Evolutionary conservation across 2,797 vertebrate species (phyloP), one percentile per base, ranked within the genome.

Genomic region (Paratrypauchen microcephalus): DNA sequence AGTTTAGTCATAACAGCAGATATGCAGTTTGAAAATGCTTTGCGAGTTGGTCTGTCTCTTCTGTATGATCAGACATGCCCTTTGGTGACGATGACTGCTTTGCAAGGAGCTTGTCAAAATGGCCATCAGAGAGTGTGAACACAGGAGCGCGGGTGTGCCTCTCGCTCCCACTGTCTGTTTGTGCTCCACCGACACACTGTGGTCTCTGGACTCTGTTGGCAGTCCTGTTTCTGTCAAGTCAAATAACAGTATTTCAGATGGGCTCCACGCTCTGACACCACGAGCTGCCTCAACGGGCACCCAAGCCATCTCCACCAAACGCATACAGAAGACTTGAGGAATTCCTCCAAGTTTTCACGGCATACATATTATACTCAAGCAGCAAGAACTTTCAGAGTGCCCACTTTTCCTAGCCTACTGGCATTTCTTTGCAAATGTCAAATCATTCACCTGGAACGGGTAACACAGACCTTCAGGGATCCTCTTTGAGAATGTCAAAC

Each of bases 371-470:
- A 55, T 7, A 18, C 70, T 36, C 57, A 39, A 65, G 55, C 78
- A 72, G 2, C 24, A 56, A 77, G 71, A 74, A 75, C 78, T 71
- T 60, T 59, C 24, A 70, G 70, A 81, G 70, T 66, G 82, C 71
- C 70, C 76, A 77, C 70, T 82, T 60, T 84, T 72, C 48, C 39
- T 73, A n/a, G 79, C 74, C 69, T 12, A 41, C 75, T 89, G 88
- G 83, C 87, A 85, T 91, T 91, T 90, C 86, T 75, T 19, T 77
- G 71, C 81, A 92, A 93, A 93, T 92, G 91, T 91, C 90, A 92
- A 81, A 79, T 84, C 83, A 77, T 88, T 91, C 86, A 91, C 88
- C 88, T 87, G 86, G 80, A 91, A 92, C 79, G 12, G 65, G 74
- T 81, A 76, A 78, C 86, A 72, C 63, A 58, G 85, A 88, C 86